Conservation (phyloP, 2,888 invertebrate species). For the Chalcis sispes region DNA sequence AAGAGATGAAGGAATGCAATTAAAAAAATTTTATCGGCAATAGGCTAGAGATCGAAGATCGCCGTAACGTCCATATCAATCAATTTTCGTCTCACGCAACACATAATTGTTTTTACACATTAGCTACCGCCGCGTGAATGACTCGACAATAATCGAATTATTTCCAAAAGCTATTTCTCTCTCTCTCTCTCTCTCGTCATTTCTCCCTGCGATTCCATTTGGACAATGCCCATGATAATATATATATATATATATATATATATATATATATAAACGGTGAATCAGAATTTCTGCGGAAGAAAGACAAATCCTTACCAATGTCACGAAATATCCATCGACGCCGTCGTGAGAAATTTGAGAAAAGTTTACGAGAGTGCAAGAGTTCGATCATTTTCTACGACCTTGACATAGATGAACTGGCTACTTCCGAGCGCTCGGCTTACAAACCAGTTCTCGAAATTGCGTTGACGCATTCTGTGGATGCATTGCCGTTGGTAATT, state of each 20-base stretch:
- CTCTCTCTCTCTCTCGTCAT: background rate
- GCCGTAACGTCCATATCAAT: background rate
- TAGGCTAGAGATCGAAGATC: too few species aligned
- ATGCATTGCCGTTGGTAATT: conserved; percentile 27
- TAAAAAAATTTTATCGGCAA: too few species aligned
- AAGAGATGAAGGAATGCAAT: background rate
- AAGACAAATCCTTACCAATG: too few species aligned
- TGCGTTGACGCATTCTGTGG: background rate
- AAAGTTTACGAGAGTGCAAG: background rate
- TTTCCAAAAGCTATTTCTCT: background rate
- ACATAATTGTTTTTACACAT: conserved; percentile 2
- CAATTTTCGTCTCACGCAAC: background rate
- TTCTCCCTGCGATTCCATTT: background rate
- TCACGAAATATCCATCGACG: background rate
- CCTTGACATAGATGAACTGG: conserved; percentile 28
- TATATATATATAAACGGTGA: too few species aligned
- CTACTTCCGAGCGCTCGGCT: conserved; percentile 13
- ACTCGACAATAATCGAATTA: conserved; percentile 2
- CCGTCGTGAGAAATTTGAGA: background rate
- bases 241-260: background rate
- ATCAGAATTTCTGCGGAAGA: too few species aligned
- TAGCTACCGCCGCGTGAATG: background rate
- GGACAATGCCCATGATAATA: background rate
- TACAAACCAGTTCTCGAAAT: conserved; percentile 32
- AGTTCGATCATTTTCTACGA: conserved; percentile 4